These are phyloP conservation scores for Arctia plantaginis DNA, from an alignment of 2,888 invertebrate species.

Conservation along the genomic window DNA sequence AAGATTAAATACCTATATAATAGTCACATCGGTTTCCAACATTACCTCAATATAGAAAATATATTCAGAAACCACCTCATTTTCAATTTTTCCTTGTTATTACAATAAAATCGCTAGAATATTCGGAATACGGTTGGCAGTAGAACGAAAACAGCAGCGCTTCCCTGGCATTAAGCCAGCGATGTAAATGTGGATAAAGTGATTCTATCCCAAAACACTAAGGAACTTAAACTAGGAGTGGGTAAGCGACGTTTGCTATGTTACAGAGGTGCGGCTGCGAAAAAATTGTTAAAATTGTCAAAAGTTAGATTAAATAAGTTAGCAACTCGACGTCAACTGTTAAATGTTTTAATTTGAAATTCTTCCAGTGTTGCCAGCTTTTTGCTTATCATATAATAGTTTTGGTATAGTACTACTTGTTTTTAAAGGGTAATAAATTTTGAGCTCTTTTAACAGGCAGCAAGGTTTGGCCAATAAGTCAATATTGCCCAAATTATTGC, in stretches of 20 bases:
- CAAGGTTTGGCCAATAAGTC: neutral
- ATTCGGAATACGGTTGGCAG: conserved; percentile 52
- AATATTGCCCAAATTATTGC: neutral
- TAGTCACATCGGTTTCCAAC: conserved; percentile 3
- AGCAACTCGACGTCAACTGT: conserved; percentile 52
- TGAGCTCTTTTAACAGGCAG: neutral
- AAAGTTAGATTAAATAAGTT: conserved; percentile 78
- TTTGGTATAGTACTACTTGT: conserved; percentile 17
- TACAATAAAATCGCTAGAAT: conserved; percentile 48
- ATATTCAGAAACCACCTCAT: conserved; percentile 43
- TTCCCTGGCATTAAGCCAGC: conserved; percentile 59
- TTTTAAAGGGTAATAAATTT: neutral
- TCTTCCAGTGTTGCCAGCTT: conserved; percentile 38
- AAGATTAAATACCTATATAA: neutral
- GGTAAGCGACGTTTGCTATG: conserved; percentile 56
- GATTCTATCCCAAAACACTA: conserved; percentile 63
- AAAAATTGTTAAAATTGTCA: conserved; percentile 64
- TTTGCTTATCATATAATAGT: conserved; percentile 40
- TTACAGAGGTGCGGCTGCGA: conserved; percentile 26
- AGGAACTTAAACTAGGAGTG: conserved; percentile 59
- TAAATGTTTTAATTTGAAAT: conserved; percentile 57
- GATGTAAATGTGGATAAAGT: conserved; percentile 69
- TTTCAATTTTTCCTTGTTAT: conserved; percentile 54
- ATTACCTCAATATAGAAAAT: conserved; percentile 26
- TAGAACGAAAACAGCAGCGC: conserved; percentile 55